Conservation (phyloP, 2,113 vertebrate species). For the Galbula dea region DNA sequence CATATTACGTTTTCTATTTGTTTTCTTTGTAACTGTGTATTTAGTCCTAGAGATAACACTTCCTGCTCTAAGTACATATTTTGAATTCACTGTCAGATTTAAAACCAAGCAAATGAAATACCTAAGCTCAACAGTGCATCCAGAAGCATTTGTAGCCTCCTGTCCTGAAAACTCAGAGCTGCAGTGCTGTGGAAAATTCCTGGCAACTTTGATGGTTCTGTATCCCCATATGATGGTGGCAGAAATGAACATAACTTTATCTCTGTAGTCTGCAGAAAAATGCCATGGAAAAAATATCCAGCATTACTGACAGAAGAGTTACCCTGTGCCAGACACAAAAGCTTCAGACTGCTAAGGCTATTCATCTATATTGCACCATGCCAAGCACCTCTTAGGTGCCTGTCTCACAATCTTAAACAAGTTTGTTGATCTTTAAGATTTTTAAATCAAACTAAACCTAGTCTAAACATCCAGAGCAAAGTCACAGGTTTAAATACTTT, state of each 20-base stretch:
- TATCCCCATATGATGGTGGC: background rate
- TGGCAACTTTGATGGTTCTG: background rate
- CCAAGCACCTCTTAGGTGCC: background rate
- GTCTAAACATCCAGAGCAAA: background rate
- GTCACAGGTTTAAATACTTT: background rate
- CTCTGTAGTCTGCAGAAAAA: background rate
- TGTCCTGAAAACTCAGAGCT: background rate
- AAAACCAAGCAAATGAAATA: slow-evolving; percentile 15
- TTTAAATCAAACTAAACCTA: background rate
- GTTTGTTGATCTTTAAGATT: background rate
- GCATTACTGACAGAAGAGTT: background rate
- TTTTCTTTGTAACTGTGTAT: background rate
- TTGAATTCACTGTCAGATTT: background rate
- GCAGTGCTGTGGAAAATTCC: background rate
- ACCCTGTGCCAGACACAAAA: background rate
- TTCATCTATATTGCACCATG: background rate
- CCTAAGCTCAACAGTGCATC: background rate
- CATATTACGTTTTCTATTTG: background rate
- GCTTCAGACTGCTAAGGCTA: background rate
- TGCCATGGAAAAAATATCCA: background rate
- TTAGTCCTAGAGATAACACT: background rate
- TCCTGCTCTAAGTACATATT: background rate
- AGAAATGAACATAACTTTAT: background rate
- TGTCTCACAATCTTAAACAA: background rate
- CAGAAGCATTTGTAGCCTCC: background rate